phyloP scores from a whole-genome alignment of 2,797 vertebrate species.

The Darevskia mixta region DNA sequence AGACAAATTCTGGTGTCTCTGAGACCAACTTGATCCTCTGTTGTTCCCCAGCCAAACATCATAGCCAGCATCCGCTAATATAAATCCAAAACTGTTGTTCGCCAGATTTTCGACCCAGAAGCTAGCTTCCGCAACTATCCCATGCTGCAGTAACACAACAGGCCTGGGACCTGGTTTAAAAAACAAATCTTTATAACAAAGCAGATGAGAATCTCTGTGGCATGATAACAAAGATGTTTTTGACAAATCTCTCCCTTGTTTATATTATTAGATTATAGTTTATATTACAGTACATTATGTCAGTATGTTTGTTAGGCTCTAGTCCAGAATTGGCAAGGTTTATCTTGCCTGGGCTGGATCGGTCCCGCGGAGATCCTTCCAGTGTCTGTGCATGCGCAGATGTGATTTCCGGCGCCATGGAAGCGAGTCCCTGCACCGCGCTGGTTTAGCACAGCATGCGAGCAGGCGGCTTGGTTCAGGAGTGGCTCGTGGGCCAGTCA shows the following conservation, averaged over 20 bases:
- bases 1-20: slow-evolving; percentile 65
- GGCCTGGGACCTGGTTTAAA: slow-evolving; percentile 55
- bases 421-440: no score
- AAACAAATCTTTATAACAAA: background rate
- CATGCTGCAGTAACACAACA: slow-evolving; percentile 71
- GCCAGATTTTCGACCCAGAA: slow-evolving; percentile 74
- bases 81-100: slow-evolving; percentile 76
- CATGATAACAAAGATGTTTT: background rate
- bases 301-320: background rate
- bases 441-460: no score
- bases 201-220: background rate
- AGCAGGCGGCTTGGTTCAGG: no score
- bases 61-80: slow-evolving; percentile 76
- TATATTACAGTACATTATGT: background rate
- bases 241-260: background rate
- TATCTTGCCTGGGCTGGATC: no score
- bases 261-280: no score
- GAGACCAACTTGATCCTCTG: slow-evolving; percentile 70
- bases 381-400: no score
- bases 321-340: no score
- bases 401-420: no score
- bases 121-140: slow-evolving; percentile 66
- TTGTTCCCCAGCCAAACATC: slow-evolving; percentile 78
- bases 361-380: no score
- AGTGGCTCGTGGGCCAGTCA: no score